Conservation (phyloP, 53 echinoderm and acorn worm species). For the Crossaster papposus region DNA sequence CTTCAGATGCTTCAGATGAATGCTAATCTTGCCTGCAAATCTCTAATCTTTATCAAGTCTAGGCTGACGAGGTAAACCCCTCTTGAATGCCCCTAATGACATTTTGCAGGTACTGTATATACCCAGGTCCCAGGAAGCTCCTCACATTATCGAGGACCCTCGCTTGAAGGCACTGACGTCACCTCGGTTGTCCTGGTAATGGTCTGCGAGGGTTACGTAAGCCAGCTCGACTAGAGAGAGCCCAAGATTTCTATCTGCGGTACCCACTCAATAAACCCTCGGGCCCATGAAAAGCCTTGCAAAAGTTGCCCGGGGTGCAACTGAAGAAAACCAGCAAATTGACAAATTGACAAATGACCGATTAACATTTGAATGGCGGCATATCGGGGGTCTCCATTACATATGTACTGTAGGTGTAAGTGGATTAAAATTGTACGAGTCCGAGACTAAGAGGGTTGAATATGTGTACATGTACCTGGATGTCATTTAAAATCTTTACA, state of each 20-base stretch:
- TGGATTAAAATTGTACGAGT: constrained; percentile 6
- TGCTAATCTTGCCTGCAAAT: neutral
- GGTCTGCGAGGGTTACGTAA: constrained; percentile 19
- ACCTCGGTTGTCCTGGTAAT: constrained; percentile 13
- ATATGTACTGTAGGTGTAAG: too few relatives aligned
- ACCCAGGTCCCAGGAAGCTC: neutral
- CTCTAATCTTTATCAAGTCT: constrained; percentile 1
- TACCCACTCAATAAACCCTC: neutral
- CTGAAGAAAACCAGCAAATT: neutral
- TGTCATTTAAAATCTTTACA: too few relatives aligned
- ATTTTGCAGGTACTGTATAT: constrained; percentile 19
- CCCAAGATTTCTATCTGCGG: neutral
- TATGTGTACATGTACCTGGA: neutral
- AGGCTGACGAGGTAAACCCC: neutral
- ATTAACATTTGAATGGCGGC: neutral
- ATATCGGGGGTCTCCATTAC: neutral
- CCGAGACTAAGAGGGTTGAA: neutral
- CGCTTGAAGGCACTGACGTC: constrained; percentile 7
- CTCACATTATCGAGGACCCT: neutral
- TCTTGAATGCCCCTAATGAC: constrained; percentile 46
- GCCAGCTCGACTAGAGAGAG: neutral
- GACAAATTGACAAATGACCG: neutral
- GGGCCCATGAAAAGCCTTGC: neutral
- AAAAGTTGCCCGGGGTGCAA: neutral
- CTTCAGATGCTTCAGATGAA: neutral